Evolutionary conservation across 2,888 invertebrate genomes (phyloP), one percentile per base, ranked within the genome.

Genomic region (Therioaphis trifolii): DNA sequence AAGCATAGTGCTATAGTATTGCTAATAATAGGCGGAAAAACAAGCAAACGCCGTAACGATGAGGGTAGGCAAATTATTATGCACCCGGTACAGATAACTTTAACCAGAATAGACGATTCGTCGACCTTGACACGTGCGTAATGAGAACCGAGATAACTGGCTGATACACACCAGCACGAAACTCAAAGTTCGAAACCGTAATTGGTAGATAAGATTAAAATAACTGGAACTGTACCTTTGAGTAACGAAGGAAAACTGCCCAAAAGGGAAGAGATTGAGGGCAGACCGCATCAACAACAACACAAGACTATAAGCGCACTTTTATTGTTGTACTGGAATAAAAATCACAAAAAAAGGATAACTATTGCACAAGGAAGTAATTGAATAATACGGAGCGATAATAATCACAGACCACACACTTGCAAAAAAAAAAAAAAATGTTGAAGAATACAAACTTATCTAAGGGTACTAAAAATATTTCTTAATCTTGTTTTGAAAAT

Each of bases 21-120:
- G 35, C 35, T 66, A 66, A 66, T 66, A 66, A 35, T 18, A 35
- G 11, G 63, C 4, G 63, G n/a, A 2, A 35, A 35, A 66, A 27
- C 24, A 61, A 66, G 35, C 63, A 63, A 66, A 66, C 63, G n/a
- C 35, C 63, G 29, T 63, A 63, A 29, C 63, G 18, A 63, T 63
- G 29, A 29, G 29, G 29, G 63, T 63, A 63, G 63, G 63, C 63
- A 35, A 63, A 63, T 63, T 63, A 63, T 29, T 63, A 63, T 29
- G 63, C 63, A 63, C 63, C 63, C 63, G 63, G 63, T 63, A 63
- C 63, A 63, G 9, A 29, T 63, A 35, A 2, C 29, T 63, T 29
- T 63, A 63, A 29, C 63, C 63, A 63, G 63, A 63, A 18, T 18
- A 63, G 29, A 63, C 29, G 63, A 29, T 29, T 29, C 15, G 18